phyloP scores from a whole-genome alignment of 2,888 invertebrate species.

The Smittia aterrima region DNA sequence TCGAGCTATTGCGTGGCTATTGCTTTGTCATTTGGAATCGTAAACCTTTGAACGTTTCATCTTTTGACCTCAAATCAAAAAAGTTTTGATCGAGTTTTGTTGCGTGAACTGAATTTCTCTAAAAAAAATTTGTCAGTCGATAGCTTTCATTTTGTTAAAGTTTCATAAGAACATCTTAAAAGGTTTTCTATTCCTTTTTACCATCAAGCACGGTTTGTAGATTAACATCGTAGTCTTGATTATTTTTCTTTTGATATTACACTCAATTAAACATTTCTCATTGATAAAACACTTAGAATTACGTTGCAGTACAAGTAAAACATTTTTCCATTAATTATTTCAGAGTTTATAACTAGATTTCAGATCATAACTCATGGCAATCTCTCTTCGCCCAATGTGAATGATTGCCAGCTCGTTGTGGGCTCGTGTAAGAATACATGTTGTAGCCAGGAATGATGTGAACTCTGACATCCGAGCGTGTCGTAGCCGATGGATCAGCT shows the following conservation, averaged over 20 bases:
- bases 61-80: too few relatives aligned
- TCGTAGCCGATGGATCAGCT: slow-evolving; percentile 54
- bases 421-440: slow-evolving; percentile 64
- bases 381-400: slow-evolving; percentile 47
- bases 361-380: slow-evolving; percentile 48
- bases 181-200: too few relatives aligned
- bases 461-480: slow-evolving; percentile 63
- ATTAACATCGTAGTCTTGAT: too few relatives aligned
- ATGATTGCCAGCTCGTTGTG: slow-evolving; percentile 54
- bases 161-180: too few relatives aligned
- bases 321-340: background rate
- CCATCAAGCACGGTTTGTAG: too few relatives aligned
- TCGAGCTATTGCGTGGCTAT: too few relatives aligned
- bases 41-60: too few relatives aligned
- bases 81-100: too few relatives aligned
- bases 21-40: too few relatives aligned
- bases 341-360: slow-evolving; percentile 44
- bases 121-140: too few relatives aligned
- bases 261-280: background rate
- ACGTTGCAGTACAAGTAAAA: background rate
- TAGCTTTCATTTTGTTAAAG: too few relatives aligned
- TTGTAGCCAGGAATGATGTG: slow-evolving; percentile 72
- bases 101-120: too few relatives aligned
- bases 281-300: background rate
- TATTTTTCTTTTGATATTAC: background rate